Evolutionary conservation across 2,888 invertebrate genomes (phyloP).

Genomic region (Diplolepis rosae): DNA sequence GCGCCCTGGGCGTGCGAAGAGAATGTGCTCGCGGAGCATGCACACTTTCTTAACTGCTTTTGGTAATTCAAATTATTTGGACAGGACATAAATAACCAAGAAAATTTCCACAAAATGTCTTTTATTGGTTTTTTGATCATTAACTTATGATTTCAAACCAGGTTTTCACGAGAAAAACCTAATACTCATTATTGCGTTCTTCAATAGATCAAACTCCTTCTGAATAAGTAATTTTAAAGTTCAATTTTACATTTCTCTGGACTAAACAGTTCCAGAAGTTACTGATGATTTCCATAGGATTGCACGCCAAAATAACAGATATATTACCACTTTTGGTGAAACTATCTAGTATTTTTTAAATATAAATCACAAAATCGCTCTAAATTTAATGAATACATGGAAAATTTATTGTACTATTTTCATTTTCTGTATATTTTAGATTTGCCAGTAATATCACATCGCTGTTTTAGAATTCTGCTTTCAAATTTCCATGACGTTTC

Average conservation of each 20-base stretch:
- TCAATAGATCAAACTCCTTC: neutral
- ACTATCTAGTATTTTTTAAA: neutral
- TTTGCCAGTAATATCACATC: no score
- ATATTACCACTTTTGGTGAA: neutral
- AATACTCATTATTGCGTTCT: neutral
- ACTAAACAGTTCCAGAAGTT: neutral
- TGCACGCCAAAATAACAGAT: neutral
- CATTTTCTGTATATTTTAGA: neutral
- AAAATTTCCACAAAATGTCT: neutral
- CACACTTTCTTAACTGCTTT: no score
- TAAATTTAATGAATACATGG: neutral
- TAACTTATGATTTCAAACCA: neutral
- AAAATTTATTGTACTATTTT: conserved; percentile 11
- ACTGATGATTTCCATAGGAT: neutral
- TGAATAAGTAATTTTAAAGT: neutral
- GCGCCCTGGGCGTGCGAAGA: no score
- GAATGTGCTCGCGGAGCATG: no score
- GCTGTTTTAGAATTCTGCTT: no score
- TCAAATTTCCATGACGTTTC: no score
- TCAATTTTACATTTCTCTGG: neutral
- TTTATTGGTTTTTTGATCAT: neutral
- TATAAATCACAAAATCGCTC: neutral
- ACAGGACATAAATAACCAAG: neutral
- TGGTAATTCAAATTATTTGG: no score
- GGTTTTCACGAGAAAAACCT: neutral